A percentile compares a stretch with the other conserved stretches of the same genome.
These are phyloP conservation scores for Cairina moschata DNA, from an alignment of 2,113 vertebrate species.

Conservation along the genomic window DNA sequence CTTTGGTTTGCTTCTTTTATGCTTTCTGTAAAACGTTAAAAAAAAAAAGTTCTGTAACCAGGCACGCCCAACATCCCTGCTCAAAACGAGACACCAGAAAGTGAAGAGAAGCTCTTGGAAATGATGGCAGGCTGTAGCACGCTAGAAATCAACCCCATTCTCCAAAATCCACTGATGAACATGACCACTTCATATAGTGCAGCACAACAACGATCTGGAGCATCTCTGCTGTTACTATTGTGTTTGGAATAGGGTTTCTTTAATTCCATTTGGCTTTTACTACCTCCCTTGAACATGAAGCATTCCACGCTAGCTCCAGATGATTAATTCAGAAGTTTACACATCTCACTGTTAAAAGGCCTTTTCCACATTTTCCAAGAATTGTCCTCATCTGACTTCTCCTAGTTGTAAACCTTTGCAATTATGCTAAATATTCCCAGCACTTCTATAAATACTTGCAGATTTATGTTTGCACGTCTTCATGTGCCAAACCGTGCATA, in stretches of 20 bases:
- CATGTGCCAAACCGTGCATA: constrained; percentile 17
- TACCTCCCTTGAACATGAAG: neutral
- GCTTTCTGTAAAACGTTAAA: neutral
- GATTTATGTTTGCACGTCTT: constrained; percentile 44
- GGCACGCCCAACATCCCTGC: neutral
- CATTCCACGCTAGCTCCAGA: neutral
- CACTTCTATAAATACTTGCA: constrained; percentile 63
- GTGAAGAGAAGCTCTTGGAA: neutral
- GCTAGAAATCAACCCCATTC: neutral
- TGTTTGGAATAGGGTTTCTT: neutral
- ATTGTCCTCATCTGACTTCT: constrained; percentile 43
- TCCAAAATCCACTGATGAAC: neutral
- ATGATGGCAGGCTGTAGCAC: too few species aligned
- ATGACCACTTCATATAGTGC: neutral
- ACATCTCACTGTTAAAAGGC: neutral
- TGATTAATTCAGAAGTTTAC: neutral
- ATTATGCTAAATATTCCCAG: constrained; percentile 61
- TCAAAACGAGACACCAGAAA: neutral
- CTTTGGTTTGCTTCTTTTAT: neutral
- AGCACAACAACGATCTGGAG: neutral
- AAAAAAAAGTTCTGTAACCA: neutral
- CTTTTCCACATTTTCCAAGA: constrained; percentile 19
- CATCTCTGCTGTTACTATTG: neutral
- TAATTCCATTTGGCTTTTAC: neutral
- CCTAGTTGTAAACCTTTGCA: constrained; percentile 28